A percentile compares a stretch with the other conserved stretches of the same genome.
Evolutionary conservation across 1,140 invertebrate genomes (phyloP).

Genomic region (Magallana angulata): DNA sequence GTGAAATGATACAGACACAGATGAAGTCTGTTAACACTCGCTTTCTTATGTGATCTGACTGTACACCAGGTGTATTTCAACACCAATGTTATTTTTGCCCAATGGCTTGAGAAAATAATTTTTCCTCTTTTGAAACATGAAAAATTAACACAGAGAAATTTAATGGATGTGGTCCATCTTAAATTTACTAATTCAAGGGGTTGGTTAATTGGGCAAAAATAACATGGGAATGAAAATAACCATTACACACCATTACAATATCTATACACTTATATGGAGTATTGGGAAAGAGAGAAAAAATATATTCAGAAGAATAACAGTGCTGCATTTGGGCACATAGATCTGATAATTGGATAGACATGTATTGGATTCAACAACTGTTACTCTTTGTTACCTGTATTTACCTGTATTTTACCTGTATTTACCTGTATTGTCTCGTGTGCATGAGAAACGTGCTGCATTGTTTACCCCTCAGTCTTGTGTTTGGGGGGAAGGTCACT

Average conservation of each 20-base stretch:
- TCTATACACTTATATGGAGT: neutral
- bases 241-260: neutral
- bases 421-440: neutral
- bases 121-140: too few relatives aligned
- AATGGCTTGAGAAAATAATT: neutral
- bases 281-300: neutral
- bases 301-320: neutral
- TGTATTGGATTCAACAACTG: too few relatives aligned
- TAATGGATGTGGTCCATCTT: neutral
- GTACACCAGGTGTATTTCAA: too few relatives aligned
- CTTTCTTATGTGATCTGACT: too few relatives aligned
- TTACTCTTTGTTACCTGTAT: too few relatives aligned
- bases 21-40: too few relatives aligned
- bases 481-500: neutral
- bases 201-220: too few relatives aligned
- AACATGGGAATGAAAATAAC: neutral
- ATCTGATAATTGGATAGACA: too few relatives aligned
- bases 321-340: neutral
- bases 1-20: too few relatives aligned
- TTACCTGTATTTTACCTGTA: too few relatives aligned
- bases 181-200: too few relatives aligned
- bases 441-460: slow-evolving; percentile 7
- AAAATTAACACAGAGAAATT: neutral
- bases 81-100: too few relatives aligned
- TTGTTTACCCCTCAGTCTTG: neutral